Conservation (phyloP, 2,113 vertebrate genomes). For the Ammodramus savannarum region DNA sequence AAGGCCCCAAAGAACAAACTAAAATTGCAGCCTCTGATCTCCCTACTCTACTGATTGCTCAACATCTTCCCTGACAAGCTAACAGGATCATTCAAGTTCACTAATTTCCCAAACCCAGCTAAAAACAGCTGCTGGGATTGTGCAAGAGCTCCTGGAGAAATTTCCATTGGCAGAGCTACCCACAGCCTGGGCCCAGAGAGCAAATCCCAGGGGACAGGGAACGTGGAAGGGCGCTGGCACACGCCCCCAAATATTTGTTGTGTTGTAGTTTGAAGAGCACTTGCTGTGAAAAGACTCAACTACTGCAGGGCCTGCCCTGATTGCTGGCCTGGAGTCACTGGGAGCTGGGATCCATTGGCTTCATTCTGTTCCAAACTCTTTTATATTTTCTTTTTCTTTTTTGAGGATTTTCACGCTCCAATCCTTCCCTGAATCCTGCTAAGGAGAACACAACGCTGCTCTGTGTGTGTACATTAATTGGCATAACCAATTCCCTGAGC, state of each 20-base stretch:
- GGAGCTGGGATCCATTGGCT: not conserved
- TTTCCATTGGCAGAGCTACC: constrained; percentile 70
- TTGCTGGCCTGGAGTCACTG: not conserved
- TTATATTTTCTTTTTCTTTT: not conserved
- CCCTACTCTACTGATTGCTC: constrained; percentile 53
- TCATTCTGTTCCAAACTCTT: not conserved
- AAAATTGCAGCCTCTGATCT: constrained; percentile 48
- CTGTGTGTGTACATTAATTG: not conserved
- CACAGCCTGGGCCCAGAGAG: not conserved
- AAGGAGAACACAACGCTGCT: not conserved
- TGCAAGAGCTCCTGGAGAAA: constrained; percentile 69
- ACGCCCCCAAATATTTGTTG: not conserved
- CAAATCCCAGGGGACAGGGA: not conserved
- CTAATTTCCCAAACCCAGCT: constrained; percentile 75
- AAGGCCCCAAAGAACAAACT: not conserved
- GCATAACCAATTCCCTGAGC: not conserved
- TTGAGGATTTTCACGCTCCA: not conserved
- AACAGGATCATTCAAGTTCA: constrained; percentile 77
- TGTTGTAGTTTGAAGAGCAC: not conserved
- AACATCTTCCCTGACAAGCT: constrained; percentile 67
- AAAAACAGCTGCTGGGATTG: constrained; percentile 77
- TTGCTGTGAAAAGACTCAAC: not conserved
- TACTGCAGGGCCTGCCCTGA: not conserved
- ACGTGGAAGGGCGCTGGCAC: not conserved
- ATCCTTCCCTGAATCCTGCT: not conserved